Percentiles rank a stretch among this genome's conserved stretches.
These are phyloP conservation scores for Caracal caracal DNA, from an alignment of 2,113 vertebrate genomes.

Conservation along the genomic window DNA sequence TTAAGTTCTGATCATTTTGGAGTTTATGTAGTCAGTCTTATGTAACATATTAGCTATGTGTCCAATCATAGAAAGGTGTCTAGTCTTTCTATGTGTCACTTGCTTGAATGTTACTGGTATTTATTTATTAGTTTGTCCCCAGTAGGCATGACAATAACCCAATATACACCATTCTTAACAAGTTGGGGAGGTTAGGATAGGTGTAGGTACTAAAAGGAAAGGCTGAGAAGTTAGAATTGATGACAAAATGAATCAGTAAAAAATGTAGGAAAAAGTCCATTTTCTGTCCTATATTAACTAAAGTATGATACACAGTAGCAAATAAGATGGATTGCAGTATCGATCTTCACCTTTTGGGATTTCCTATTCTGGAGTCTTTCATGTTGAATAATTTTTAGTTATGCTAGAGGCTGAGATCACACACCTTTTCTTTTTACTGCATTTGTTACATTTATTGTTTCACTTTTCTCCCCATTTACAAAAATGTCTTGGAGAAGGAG, in stretches of 20 bases:
- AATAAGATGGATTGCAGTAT: not conserved
- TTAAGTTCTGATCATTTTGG: slow-evolving; percentile 45
- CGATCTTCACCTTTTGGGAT: not conserved
- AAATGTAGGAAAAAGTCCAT: not conserved
- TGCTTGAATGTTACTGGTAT: not conserved
- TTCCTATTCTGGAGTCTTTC: not conserved
- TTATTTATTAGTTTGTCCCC: slow-evolving; percentile 27
- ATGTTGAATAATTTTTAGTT: not conserved
- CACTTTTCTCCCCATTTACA: not conserved
- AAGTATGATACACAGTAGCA: not conserved
- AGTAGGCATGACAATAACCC: not conserved
- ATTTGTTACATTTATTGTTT: slow-evolving; percentile 36
- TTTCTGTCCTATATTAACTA: not conserved
- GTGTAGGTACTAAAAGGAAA: not conserved
- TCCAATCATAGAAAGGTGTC: not conserved
- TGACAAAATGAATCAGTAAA: not conserved
- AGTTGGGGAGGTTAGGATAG: not conserved
- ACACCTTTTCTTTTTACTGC: not conserved
- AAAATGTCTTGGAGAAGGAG: slow-evolving; percentile 23
- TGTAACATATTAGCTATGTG: not conserved
- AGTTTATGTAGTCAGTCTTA: not conserved
- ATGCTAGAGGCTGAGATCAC: not conserved
- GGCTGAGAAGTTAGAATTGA: not conserved
- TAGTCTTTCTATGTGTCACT: not conserved
- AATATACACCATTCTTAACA: not conserved